phyloP scores from a whole-genome alignment of 2,113 vertebrate species.

The Microtus oregoni region DNA sequence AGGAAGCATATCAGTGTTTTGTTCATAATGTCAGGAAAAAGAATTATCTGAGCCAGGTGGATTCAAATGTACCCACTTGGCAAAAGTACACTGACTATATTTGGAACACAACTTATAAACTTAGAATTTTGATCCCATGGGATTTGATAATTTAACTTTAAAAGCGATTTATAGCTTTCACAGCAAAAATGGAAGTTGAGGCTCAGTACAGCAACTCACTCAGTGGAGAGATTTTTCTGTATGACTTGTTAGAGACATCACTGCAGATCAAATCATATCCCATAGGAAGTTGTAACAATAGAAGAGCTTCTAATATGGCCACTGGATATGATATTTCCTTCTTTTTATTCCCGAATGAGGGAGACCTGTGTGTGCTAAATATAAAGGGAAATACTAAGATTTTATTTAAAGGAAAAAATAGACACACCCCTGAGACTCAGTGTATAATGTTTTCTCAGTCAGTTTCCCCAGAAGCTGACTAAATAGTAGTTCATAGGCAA shows the following conservation, averaged over 20 bases:
- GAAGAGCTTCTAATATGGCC: not conserved
- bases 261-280: not conserved
- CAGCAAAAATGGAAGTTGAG: not conserved
- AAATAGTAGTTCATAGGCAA: not conserved
- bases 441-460: not conserved
- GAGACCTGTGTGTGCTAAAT: not conserved
- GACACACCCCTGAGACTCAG: not conserved
- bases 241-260: not conserved
- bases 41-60: conserved; percentile 53
- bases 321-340: not conserved
- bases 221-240: not conserved
- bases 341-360: not conserved
- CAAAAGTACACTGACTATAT: conserved; percentile 54
- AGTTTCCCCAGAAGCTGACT: not conserved
- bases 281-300: not conserved
- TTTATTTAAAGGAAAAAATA: not conserved
- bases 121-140: conserved; percentile 33
- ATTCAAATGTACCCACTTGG: conserved; percentile 42
- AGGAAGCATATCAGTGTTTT: conserved; percentile 59
- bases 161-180: conserved; percentile 10
- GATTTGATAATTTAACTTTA: conserved; percentile 43
- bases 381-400: not conserved
- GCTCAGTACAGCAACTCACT: not conserved
- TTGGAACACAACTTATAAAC: conserved; percentile 46
- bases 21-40: conserved; percentile 47